Evolutionary conservation across 2,113 vertebrate species (phyloP), one percentile per base, ranked within the genome.

Genomic region (Tetraodon nigroviridis): DNA sequence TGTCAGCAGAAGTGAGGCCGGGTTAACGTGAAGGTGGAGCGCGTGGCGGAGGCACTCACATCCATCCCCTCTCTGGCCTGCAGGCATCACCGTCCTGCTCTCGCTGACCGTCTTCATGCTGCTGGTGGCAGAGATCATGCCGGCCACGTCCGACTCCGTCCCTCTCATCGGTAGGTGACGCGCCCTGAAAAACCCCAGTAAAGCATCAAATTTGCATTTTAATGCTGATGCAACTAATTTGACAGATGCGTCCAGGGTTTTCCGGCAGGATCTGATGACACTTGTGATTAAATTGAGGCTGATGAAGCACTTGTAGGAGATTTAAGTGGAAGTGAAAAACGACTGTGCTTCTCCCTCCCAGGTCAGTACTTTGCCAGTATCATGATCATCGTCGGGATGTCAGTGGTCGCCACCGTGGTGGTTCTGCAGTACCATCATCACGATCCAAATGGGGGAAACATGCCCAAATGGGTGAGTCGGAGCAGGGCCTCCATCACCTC

Each of bases 281-380:
- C 24, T 27, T 27, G 24, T 27, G 24, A 6, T 27, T 27, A 27
- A 27, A 27, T 27, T 27, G 22, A 24, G 2, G 22, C 22, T 24
- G 22, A 24, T 24, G 22, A 24, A 24, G 22, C 22, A 24, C 24
- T 27, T 27, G 24, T 5, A 6, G 24, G 24, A 5, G 24, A 24
- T 24, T 27, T 27, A 44, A 13, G 11, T 17, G 18, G 7, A 7
- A 47, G 8, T 19, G 18, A 8, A 48, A 48, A 2, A 11, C 10
- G n/a, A 11, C 46, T 10, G 17, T 17, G 11, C n/a, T 19, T 19
- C 17, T 19, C 46, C 3, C 46, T 72, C 64, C 46, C 72, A 92
- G 91, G 90, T 58, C 92, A 93, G 71, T 93, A 93, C 79, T 93
- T 92, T 68, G 91, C 90, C 73, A 92, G 89, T 55, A 92, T 90